A percentile compares a stretch with the other conserved stretches of the same genome.
phyloP scores from a whole-genome alignment of 2,888 invertebrate genomes.

The Caenorhabditis angaria region DNA sequence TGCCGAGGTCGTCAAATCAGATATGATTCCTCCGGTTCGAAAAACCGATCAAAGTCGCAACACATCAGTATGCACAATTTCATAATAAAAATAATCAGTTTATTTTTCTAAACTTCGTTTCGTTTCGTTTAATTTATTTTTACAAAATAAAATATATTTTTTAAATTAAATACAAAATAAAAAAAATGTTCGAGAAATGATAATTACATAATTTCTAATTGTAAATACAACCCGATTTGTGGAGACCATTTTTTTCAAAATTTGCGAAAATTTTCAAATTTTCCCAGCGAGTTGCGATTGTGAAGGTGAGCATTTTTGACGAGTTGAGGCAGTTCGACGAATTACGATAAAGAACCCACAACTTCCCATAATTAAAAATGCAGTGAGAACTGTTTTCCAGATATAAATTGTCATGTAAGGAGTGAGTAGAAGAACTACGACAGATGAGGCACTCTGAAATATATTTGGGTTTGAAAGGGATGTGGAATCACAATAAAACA shows the following conservation, averaged over 20 bases:
- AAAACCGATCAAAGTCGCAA: slow-evolving; percentile 29
- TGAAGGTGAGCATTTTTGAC: slow-evolving; percentile 23
- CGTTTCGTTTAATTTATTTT: no score
- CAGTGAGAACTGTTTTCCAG: slow-evolving; percentile 41
- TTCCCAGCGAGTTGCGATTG: slow-evolving; percentile 43
- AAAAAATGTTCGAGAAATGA: not conserved
- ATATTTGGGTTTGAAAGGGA: not conserved
- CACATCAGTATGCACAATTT: slow-evolving; percentile 35
- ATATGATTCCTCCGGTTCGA: not conserved
- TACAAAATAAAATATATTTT: not conserved
- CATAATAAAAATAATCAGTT: no score
- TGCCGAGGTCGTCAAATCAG: slow-evolving; percentile 8
- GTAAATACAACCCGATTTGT: no score
- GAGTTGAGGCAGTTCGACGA: slow-evolving; percentile 30
- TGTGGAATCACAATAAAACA: no score
- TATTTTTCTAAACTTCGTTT: no score
- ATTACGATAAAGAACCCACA: slow-evolving; percentile 39
- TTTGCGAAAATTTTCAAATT: slow-evolving; percentile 11
- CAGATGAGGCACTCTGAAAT: slow-evolving; percentile 49
- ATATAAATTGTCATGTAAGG: slow-evolving; percentile 48
- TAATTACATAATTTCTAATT: no score
- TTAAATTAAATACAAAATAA: not conserved
- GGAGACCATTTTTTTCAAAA: not conserved
- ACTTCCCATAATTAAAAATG: slow-evolving; percentile 45
- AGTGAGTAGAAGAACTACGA: slow-evolving; percentile 43